Evolutionary conservation across 2,888 invertebrate species (phyloP).

Genomic region (Coleophora flavipennella): DNA sequence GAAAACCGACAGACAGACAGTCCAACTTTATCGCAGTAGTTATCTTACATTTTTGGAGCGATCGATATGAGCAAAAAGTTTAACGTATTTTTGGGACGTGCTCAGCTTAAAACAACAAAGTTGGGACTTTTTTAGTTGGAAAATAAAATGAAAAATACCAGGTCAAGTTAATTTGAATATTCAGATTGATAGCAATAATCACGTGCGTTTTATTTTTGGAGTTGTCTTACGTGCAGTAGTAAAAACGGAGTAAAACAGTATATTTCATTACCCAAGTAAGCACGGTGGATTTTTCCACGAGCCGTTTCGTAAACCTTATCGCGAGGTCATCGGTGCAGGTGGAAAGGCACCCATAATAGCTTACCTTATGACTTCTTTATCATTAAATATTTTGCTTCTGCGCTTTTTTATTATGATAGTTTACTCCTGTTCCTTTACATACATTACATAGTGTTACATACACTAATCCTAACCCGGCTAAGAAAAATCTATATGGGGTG

Average conservation of each 20-base stretch:
- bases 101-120: background rate
- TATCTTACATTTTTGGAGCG: conserved; percentile 17
- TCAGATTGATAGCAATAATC: background rate
- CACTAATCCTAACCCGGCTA: no score
- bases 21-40: conserved; percentile 13
- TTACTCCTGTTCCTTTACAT: no score
- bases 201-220: conserved; percentile 15
- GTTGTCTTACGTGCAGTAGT: conserved; percentile 2
- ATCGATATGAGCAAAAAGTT: conserved; percentile 8
- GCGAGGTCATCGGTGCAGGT: conserved; percentile 50
- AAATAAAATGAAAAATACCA: no score
- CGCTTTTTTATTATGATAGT: no score
- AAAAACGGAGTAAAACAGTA: conserved; percentile 27
- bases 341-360: conserved; percentile 30
- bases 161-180: no score
- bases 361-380: conserved; percentile 16
- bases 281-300: conserved; percentile 51
- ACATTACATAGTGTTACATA: no score
- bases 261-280: conserved; percentile 30
- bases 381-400: no score
- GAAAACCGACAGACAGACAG: conserved; percentile 17
- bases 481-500: no score
- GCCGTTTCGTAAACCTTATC: conserved; percentile 55
- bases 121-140: no score
- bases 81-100: conserved; percentile 2